Evolutionary conservation across 2,888 invertebrate genomes (phyloP).

Genomic region (Ligdia adustata): DNA sequence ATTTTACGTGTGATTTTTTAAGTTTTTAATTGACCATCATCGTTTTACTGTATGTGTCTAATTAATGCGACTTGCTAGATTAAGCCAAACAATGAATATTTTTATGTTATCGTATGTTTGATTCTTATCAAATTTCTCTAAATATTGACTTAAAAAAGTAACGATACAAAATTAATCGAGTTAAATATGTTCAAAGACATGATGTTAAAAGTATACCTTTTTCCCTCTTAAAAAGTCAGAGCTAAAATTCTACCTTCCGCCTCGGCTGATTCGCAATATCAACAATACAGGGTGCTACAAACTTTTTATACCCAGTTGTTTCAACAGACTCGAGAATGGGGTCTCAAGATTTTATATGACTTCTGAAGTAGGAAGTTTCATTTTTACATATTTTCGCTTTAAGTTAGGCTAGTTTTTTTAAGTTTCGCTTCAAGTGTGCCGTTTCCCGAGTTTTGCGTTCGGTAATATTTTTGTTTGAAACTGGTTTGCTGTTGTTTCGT

Average conservation of each 20-base stretch:
- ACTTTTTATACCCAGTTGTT: conserved; percentile 39
- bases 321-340: conserved; percentile 26
- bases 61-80: too few species aligned
- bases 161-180: too few species aligned
- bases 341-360: conserved; percentile 53
- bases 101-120: too few species aligned
- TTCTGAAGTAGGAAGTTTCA: conserved; percentile 52
- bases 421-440: conserved; percentile 7
- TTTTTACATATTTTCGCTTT: conserved; percentile 26
- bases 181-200: not conserved
- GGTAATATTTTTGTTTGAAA: conserved; percentile 4
- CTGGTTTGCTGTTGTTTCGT: conserved; percentile 8
- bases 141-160: too few species aligned
- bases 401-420: conserved; percentile 18
- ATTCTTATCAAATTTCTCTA: too few species aligned
- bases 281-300: conserved; percentile 24
- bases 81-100: too few species aligned
- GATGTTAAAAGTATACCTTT: conserved; percentile 4
- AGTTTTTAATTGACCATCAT: too few species aligned
- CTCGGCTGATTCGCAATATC: conserved; percentile 15
- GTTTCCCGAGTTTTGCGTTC: conserved; percentile 7
- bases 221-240: conserved; percentile 10
- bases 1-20: too few species aligned
- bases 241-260: conserved; percentile 29
- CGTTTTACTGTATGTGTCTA: too few species aligned